Conservation (phyloP, 1,140 invertebrate genomes). For the Trypoxylus dichotomus region DNA sequence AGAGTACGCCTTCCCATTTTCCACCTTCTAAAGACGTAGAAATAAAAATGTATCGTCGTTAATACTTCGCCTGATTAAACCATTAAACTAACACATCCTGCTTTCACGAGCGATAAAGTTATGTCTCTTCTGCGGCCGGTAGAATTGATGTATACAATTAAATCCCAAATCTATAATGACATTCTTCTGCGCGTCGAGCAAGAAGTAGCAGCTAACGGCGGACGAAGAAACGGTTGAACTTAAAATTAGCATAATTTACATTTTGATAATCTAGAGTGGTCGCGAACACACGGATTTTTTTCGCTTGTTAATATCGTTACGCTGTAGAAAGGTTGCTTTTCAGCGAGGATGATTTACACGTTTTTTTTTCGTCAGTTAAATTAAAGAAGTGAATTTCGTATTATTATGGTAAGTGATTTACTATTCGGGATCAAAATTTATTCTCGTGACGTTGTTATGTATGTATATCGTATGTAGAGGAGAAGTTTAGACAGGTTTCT, state of each 20-base stretch:
- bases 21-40: background rate
- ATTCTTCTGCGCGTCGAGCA: background rate
- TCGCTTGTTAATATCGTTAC: background rate
- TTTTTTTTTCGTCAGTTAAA: background rate
- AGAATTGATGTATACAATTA: background rate
- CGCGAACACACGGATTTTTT: background rate
- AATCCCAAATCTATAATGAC: background rate
- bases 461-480: too few relatives aligned
- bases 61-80: background rate
- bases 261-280: background rate
- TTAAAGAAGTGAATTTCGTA: background rate
- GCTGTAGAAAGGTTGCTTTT: background rate
- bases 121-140: background rate
- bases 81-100: background rate
- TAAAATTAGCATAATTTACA: background rate
- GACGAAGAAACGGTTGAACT: background rate
- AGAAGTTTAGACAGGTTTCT: too few relatives aligned
- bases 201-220: background rate
- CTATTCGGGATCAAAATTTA: too few relatives aligned
- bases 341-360: background rate
- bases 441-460: too few relatives aligned
- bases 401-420: too few relatives aligned
- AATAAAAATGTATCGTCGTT: background rate
- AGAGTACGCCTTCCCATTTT: background rate
- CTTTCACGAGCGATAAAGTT: background rate